These are phyloP conservation scores for Caradrina kadenii DNA, from an alignment of 2,888 invertebrate species.

Conservation along the genomic window DNA sequence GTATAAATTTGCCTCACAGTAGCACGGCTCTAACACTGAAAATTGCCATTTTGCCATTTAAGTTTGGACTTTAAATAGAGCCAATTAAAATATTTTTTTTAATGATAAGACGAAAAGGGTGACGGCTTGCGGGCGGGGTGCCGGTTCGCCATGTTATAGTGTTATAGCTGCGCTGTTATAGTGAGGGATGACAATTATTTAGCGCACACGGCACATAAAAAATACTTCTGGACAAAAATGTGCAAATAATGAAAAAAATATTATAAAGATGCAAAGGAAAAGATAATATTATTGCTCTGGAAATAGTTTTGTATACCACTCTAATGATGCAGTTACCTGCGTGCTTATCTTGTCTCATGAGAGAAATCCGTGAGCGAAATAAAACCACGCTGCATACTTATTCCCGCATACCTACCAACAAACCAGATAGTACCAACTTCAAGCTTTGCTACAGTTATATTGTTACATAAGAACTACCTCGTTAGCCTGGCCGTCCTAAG, in stretches of 20 bases:
- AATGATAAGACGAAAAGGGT: no score
- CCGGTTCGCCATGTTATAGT: no score
- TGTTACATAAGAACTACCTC: neutral
- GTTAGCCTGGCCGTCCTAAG: no score
- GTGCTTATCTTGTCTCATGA: constrained; percentile 41
- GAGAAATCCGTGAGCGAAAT: constrained; percentile 31
- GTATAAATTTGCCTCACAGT: no score
- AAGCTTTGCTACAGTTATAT: neutral
- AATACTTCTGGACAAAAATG: neutral
- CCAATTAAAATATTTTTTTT: no score
- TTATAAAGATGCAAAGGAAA: neutral
- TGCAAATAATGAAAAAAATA: neutral
- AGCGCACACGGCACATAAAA: neutral
- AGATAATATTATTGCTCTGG: constrained; percentile 5
- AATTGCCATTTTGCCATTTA: no score
- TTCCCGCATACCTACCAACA: constrained; percentile 9
- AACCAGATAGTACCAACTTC: constrained; percentile 9
- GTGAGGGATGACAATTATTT: no score
- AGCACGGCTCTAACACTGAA: no score
- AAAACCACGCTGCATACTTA: constrained; percentile 23
- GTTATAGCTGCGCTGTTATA: no score
- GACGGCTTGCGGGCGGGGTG: no score
- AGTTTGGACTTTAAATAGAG: no score
- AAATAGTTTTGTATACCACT: constrained; percentile 31
- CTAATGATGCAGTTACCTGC: constrained; percentile 45